Evolutionary conservation across 2,888 invertebrate species (phyloP).

Genomic region (Steinernema hermaphroditum): DNA sequence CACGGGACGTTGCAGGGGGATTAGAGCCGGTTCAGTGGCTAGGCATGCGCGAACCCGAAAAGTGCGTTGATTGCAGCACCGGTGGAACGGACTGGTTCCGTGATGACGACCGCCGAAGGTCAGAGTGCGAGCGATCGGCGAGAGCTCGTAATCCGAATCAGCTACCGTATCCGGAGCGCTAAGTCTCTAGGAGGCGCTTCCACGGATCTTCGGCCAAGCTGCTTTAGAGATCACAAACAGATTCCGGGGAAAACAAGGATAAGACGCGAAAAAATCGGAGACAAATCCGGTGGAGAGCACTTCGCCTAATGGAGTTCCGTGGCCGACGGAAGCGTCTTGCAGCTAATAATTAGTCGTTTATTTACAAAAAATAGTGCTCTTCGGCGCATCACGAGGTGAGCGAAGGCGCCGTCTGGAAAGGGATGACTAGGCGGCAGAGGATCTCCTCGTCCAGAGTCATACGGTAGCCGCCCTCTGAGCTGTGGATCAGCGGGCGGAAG

Average conservation of each 20-base stretch:
- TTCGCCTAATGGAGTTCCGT: not conserved
- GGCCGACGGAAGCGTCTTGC: conserved; percentile 22
- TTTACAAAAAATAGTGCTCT: conserved; percentile 21
- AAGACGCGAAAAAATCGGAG: too few relatives aligned
- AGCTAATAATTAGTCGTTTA: conserved; percentile 22
- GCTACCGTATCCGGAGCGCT: too few relatives aligned
- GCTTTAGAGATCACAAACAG: not conserved
- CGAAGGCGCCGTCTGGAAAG: conserved; percentile 48
- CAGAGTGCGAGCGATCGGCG: not conserved
- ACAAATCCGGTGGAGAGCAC: too few relatives aligned
- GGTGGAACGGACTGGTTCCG: not conserved
- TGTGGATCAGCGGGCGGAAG: conserved; percentile 53
- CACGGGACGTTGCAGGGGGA: not conserved
- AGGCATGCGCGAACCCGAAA: conserved; percentile 16
- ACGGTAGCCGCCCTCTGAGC: conserved; percentile 52
- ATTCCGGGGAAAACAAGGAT: too few relatives aligned
- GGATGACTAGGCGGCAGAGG: conserved; percentile 52
- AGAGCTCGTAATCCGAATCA: conserved; percentile 14
- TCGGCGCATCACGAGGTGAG: conserved; percentile 1
- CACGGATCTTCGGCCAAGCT: not conserved
- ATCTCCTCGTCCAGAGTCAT: conserved; percentile 56
- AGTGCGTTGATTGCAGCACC: conserved; percentile 7
- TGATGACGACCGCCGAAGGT: conserved; percentile 1
- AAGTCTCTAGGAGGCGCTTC: not conserved
- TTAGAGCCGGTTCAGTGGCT: conserved; percentile 16